Evolutionary conservation across 2,113 vertebrate genomes (phyloP), one percentile per base, ranked within the genome.

Genomic region (Notiomystis cincta): DNA sequence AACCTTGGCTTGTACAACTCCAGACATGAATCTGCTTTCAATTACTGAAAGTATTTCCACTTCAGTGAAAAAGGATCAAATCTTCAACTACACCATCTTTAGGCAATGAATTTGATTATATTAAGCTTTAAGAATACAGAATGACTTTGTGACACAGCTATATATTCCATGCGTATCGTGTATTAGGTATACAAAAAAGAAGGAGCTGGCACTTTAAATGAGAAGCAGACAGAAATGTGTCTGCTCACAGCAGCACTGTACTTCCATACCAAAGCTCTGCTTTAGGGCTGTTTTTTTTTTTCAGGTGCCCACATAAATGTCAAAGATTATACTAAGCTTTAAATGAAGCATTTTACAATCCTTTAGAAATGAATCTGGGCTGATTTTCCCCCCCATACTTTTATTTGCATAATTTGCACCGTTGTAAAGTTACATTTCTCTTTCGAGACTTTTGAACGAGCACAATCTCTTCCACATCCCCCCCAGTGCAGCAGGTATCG

Each of bases 41-140:
- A 98, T 98, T 96, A 98, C 97, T 80, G 94, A 95, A 98, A 98
- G 97, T 98, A 98, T 98, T 98, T 98, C 97, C 97, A 97, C 98
- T 98, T 96, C 95, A 95, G 97, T 93, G 97, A 79, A 96, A 97
- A 96, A 97, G 98, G 97, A 98, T 98, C 98, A 98, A 96, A 98
- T 97, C 98, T 97, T 98, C 97, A 97, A 82, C 97, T 89, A 95
- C 98, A 98, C 97, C 97, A 97, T 98, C 97, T 97, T 95, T 90
- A 93, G 84, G 97, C 97, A 96, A 96, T 95, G 97, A 96, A 97
- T 97, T 90, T 96, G 97, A 98, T 97, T 96, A 97, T 38, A 87
- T 79, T 51, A 96, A 96, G 96, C 87, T 97, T 96, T 80, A 93
- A 60, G 93, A 94, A 95, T 65, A 93, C 91, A 77, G 93, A 94